These are phyloP conservation scores for Saccostrea echinata DNA, from an alignment of 1,140 invertebrate genomes.

Conservation along the genomic window DNA sequence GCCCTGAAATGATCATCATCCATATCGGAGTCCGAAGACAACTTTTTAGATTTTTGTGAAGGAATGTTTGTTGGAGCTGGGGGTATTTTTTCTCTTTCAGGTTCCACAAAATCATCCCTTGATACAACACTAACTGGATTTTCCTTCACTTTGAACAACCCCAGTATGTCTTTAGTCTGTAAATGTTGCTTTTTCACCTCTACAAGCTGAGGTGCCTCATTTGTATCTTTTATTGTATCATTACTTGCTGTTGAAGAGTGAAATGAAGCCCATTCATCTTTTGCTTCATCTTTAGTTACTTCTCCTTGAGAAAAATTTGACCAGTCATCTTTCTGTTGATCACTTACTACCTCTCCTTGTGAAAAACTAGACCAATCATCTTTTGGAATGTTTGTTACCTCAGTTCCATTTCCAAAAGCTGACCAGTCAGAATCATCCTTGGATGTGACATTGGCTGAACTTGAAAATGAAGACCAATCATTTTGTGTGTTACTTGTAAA, in stretches of 20 bases:
- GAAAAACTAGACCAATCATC: slow-evolving; percentile 40
- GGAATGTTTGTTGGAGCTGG: slow-evolving; percentile 18
- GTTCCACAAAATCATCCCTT: neutral
- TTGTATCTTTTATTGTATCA: slow-evolving; percentile 32
- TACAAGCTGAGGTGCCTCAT: slow-evolving; percentile 52
- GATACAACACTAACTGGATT: slow-evolving; percentile 56
- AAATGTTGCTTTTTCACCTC: slow-evolving; percentile 71
- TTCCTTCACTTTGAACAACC: slow-evolving; percentile 71
- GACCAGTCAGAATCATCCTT: slow-evolving; percentile 44
- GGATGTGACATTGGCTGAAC: neutral
- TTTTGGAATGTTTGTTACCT: slow-evolving; percentile 23
- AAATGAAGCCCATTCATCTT: slow-evolving; percentile 61
- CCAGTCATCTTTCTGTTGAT: slow-evolving; percentile 45
- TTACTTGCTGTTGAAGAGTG: neutral
- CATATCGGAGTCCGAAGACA: slow-evolving; percentile 43
- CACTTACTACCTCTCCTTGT: neutral
- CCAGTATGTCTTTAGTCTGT: slow-evolving; percentile 68
- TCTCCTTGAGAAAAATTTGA: slow-evolving; percentile 33
- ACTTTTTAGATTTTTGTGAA: neutral
- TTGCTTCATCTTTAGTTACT: slow-evolving; percentile 29
- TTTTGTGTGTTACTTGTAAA: neutral
- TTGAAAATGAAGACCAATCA: slow-evolving; percentile 48
- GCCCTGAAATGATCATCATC: slow-evolving; percentile 62
- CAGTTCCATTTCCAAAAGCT: slow-evolving; percentile 40
- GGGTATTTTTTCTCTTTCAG: slow-evolving; percentile 29